Percentiles rank a stretch among this genome's conserved stretches.
These are phyloP conservation scores for Pristionchus maxplancki DNA, from an alignment of 2,888 invertebrate species.

Conservation along the genomic window DNA sequence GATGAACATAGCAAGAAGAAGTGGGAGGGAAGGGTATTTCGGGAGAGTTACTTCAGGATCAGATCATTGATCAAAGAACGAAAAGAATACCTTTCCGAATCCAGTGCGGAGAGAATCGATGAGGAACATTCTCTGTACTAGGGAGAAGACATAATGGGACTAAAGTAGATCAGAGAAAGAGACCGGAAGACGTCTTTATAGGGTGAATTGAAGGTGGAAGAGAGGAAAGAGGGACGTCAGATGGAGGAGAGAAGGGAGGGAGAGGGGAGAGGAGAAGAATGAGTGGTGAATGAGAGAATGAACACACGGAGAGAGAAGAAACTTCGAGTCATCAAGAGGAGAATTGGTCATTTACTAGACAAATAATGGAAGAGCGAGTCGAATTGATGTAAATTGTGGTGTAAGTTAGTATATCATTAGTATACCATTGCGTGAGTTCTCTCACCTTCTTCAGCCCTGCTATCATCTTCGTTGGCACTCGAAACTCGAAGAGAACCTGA, in stretches of 20 bases:
- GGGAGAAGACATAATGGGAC: not conserved
- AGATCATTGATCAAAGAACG: not conserved
- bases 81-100: constrained; percentile 37
- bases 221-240: not conserved
- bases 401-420: not conserved
- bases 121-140: constrained; percentile 28
- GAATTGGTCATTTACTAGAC: not conserved
- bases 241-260: not conserved
- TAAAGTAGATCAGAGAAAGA: not conserved
- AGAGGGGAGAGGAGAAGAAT: not conserved
- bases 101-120: constrained; percentile 12
- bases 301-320: constrained; percentile 5
- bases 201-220: constrained; percentile 27
- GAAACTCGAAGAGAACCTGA: not conserved
- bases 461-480: not conserved
- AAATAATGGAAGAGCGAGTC: not conserved
- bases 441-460: constrained; percentile 17
- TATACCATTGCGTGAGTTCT: not conserved
- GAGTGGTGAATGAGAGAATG: constrained; percentile 18
- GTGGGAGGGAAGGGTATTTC: not conserved
- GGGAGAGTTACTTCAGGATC: not conserved
- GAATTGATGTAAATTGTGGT: not conserved
- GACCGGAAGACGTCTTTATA: constrained; percentile 32
- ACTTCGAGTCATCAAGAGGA: not conserved
- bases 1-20: not conserved